A percentile compares a stretch with the other conserved stretches of the same genome.
phyloP scores from a whole-genome alignment of 1,140 invertebrate genomes.

The Lepeophtheirus salmonis region DNA sequence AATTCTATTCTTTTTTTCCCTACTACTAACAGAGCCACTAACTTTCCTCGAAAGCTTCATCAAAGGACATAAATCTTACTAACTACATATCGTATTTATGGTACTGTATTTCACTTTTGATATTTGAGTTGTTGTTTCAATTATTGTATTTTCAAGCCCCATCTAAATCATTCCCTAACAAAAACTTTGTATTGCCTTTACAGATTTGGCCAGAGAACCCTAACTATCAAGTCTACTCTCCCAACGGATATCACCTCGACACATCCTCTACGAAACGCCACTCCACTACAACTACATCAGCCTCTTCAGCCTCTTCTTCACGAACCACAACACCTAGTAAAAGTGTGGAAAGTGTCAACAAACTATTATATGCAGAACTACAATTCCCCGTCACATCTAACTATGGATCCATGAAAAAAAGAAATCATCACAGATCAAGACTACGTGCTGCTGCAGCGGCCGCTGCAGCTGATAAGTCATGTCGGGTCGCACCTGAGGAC shows the following conservation, averaged over 20 bases:
- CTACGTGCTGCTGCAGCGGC: neutral
- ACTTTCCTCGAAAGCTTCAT: too few species aligned
- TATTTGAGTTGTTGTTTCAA: too few species aligned
- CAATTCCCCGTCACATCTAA: constrained; percentile 24
- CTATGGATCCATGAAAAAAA: constrained; percentile 23
- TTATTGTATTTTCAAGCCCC: too few species aligned
- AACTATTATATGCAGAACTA: constrained; percentile 23
- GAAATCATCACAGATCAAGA: neutral
- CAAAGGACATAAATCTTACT: too few species aligned
- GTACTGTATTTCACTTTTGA: too few species aligned
- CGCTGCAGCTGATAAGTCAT: neutral
- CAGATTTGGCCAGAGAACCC: constrained; percentile 12
- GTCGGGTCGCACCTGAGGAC: neutral
- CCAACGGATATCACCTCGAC: neutral
- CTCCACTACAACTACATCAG: neutral
- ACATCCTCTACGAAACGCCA: neutral
- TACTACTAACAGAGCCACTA: too few species aligned
- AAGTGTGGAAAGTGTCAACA: constrained; percentile 2
- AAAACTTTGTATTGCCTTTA: neutral
- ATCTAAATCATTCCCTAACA: too few species aligned
- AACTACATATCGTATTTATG: too few species aligned
- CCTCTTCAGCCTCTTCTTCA: neutral
- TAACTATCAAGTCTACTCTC: constrained; percentile 9
- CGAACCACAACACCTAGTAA: neutral
- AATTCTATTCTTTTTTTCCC: too few species aligned